Percentiles rank a stretch among this genome's conserved stretches.
These are phyloP conservation scores for Mythimna ferrago DNA, from an alignment of 2,888 invertebrate genomes.

Conservation along the genomic window DNA sequence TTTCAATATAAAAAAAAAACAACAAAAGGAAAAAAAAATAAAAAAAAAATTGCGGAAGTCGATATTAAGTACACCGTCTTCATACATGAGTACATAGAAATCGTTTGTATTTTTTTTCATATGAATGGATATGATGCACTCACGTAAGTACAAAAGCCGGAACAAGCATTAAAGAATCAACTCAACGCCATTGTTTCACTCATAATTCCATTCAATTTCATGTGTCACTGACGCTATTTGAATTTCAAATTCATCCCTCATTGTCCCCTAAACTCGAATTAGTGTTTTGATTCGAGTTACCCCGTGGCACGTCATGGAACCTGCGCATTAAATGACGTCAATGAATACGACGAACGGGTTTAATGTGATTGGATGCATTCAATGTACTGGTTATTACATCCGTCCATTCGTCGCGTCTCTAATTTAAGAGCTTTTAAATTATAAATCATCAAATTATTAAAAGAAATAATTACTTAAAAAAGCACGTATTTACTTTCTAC, in stretches of 20 bases:
- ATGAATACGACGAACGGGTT: conserved; percentile 26
- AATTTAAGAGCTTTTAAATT: conserved; percentile 32
- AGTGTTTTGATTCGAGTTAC: conserved; percentile 65
- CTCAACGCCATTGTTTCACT: conserved; percentile 68
- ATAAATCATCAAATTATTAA: conserved; percentile 30
- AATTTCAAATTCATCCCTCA: conserved; percentile 82
- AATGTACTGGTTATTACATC: conserved; percentile 48
- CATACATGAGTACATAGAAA: no score
- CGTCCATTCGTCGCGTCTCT: conserved; percentile 34
- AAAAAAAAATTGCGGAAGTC: no score
- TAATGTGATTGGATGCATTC: conserved; percentile 39
- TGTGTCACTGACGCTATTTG: conserved; percentile 82
- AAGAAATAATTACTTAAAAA: conserved; percentile 30
- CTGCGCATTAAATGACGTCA: conserved; percentile 41
- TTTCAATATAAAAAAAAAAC: no score
- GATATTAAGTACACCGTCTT: no score
- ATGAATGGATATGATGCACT: conserved; percentile 54
- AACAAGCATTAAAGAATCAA: conserved; percentile 61
- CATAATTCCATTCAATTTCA: conserved; percentile 80
- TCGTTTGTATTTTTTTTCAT: conserved; percentile 19
- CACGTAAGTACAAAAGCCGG: conserved; percentile 63
- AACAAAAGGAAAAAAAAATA: no score
- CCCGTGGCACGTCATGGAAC: conserved; percentile 56
- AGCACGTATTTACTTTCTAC: conserved; percentile 12
- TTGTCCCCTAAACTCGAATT: conserved; percentile 73